A percentile compares a stretch with the other conserved stretches of the same genome.
These are phyloP conservation scores for Geophilus truncorum DNA, from an alignment of 2,888 invertebrate genomes.

Conservation along the genomic window DNA sequence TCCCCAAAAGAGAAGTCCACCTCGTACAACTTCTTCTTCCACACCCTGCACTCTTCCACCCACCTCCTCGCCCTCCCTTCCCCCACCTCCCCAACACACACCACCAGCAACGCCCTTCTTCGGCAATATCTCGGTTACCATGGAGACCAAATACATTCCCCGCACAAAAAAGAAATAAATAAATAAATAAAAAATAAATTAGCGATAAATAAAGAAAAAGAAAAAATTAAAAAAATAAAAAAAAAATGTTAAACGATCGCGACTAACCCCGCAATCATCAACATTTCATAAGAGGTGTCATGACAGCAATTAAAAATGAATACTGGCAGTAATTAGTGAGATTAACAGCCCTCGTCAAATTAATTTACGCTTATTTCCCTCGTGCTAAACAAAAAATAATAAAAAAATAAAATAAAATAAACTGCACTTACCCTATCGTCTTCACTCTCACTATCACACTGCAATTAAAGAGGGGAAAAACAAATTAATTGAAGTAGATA, in stretches of 20 bases:
- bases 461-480: constrained; percentile 33
- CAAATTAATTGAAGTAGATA: not conserved
- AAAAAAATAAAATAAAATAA: not conserved
- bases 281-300: not conserved
- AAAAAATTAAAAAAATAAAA: not conserved
- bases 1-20: constrained; percentile 16
- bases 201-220: too few species aligned
- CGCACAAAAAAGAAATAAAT: not conserved
- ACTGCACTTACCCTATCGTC: constrained; percentile 36
- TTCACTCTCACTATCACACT: constrained; percentile 38
- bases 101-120: not conserved
- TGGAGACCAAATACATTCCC: too few species aligned
- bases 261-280: not conserved
- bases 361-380: not conserved
- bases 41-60: not conserved
- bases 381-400: not conserved
- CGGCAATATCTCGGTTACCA: too few species aligned
- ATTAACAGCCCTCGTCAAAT: not conserved
- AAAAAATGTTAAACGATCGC: not conserved
- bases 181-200: not conserved
- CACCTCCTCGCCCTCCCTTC: not conserved
- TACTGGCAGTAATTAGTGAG: not conserved
- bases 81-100: too few species aligned
- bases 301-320: not conserved
- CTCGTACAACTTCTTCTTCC: not conserved